Evolutionary conservation across 2,797 vertebrate genomes (phyloP), one percentile per base, ranked within the genome.

Genomic region (Rhynchonycteris naso): DNA sequence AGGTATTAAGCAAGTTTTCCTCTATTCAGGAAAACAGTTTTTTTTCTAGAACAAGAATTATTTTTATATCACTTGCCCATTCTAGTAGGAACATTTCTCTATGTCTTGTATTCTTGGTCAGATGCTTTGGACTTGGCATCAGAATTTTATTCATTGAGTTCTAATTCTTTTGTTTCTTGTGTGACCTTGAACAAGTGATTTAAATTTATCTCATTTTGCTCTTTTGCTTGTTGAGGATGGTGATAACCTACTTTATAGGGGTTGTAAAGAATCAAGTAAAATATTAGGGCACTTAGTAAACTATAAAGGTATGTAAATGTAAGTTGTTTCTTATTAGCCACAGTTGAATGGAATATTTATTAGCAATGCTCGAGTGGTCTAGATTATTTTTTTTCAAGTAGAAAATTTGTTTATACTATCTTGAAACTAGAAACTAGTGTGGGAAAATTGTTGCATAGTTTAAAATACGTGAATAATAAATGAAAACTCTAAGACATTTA

Each of bases 331-430:
- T 71, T 71, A 71, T 15, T 87, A 88, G 56, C n/a, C 21, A 56
- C 35, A 80, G 22, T 85, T 18, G 61, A 61, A 30, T 69, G 61
- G 74, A 83, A 61, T 18, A 80, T 56, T 82, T 68, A 33, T 76
- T 71, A 91, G 24, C 78, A 58, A 1, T 85, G 79, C 47, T 79
- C 26, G 35, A 12, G 43, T 93, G 66, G 13, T 69, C 21, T 81
- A 71, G 16, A 75, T 94, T 92, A n/a, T 82, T 74, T 76, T 74
- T 81, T 58, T 66, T 86, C 22, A 82, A 65, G 65, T 30, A 90
- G 43, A 92, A 76, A 63, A 52, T 76, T 71, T 93, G 68, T 8
- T 16, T 76, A 1, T 66, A 35, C 22, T 56, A 33, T 89, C 61
- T 59, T 82, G 30, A 88, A 58, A 52, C 28, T 72, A 71, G 81